Evolutionary conservation across 2,888 invertebrate species (phyloP), one percentile per base, ranked within the genome.

Genomic region (Volucella zonaria): DNA sequence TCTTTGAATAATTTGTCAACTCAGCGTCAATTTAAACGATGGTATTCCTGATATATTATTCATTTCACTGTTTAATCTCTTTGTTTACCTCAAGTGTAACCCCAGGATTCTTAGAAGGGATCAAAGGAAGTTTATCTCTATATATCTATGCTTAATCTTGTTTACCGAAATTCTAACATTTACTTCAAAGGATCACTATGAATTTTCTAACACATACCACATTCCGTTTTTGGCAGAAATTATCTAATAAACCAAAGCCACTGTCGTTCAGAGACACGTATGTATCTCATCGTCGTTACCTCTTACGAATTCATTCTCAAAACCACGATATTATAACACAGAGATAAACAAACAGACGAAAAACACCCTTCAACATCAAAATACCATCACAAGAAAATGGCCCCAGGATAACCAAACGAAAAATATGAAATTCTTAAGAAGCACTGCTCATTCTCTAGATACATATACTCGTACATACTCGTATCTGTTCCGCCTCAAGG

Each of bases 401-500:
- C 75, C 56, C 3, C 40, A 66, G 49, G 66, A 43, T 51, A 75
- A 51, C 51, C 12, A 43, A 12, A 23, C 31, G n/a, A 70, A 38
- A 47, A 56, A 43, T 38, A 56, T 47, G 47, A 68, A 12, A 49
- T 64, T 64, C 40, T 31, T 38, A n/a, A 38, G 15, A 71, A 64
- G 49, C 54, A 47, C 54, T 15, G 49, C n/a, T 66, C 58, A 23
- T 23, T 23, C 23, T 23, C 4, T 58, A 38, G 10, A 9, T 6
- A 6, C 6, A 38, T 8, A 9, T 4, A 10, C 6, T 58, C 58
- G 45, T 45, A 15, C 38, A 2, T 49, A 47, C 18, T 1, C 1
- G 18, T 66, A 38, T 67, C 74, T 61, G 59, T 73, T 62, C 49
- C 56, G 73, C 67, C 61, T 76, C 14, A 45, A 40, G 67, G 54